Conservation (phyloP, 2,797 vertebrate species). For the Muraenolepis orangiensis region DNA sequence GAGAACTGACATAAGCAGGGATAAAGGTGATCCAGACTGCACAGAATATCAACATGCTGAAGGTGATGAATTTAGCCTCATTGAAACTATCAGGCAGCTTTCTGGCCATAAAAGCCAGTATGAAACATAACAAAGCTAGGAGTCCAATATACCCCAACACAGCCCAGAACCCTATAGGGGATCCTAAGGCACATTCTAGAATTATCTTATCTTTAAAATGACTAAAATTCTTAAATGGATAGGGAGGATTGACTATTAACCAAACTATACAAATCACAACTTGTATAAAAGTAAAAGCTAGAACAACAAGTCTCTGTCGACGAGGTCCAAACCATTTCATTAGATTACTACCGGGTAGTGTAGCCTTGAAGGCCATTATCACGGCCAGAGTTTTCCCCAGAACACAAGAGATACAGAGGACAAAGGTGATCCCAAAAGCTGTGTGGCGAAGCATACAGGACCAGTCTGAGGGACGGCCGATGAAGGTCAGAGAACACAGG, state of each 20-base stretch:
- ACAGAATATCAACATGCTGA: constrained; percentile 71
- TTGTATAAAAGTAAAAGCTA: constrained; percentile 52
- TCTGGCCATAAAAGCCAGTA: constrained; percentile 63
- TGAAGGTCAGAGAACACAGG: constrained; percentile 56
- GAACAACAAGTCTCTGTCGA: constrained; percentile 49
- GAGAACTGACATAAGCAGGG: constrained; percentile 68
- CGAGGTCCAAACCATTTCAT: constrained; percentile 55
- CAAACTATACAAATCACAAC: constrained; percentile 62
- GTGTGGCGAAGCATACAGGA: constrained; percentile 55
- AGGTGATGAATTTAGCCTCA: constrained; percentile 70
- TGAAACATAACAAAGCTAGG: constrained; percentile 62
- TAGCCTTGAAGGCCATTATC: constrained; percentile 51
- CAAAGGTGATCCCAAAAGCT: constrained; percentile 49
- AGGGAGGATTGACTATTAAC: constrained; percentile 60
- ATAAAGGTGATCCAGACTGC: constrained; percentile 71
- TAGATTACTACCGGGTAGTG: constrained; percentile 44
- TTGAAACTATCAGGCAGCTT: constrained; percentile 71
- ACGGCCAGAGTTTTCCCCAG: constrained; percentile 54
- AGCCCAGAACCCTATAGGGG: constrained; percentile 64
- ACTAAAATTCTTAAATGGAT: constrained; percentile 55
- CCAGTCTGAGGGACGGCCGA: constrained; percentile 47
- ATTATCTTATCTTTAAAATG: constrained; percentile 63
- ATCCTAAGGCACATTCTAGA: constrained; percentile 65
- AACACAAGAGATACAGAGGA: constrained; percentile 55
- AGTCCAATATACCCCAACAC: constrained; percentile 70